Evolutionary conservation across 2,797 vertebrate species (phyloP).

Genomic region (Gymnothorax reevesii): DNA sequence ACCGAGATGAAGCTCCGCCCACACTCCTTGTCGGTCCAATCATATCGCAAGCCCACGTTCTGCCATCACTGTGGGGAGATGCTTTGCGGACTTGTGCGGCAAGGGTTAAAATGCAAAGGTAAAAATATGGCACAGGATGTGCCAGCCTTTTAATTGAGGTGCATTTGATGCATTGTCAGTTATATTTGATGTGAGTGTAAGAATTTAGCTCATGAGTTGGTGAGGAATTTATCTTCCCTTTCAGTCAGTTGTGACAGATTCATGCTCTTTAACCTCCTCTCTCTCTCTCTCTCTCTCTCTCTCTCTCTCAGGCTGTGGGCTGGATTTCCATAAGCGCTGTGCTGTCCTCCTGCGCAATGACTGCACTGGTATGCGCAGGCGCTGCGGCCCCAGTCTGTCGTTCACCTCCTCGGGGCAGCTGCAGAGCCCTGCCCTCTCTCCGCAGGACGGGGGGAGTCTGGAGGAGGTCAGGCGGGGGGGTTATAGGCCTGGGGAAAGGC

Average conservation of each 20-base stretch:
- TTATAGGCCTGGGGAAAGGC: not conserved
- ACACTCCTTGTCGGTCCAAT: slow-evolving; percentile 72
- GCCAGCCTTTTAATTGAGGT: not conserved
- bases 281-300: not conserved
- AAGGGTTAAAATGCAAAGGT: slow-evolving; percentile 77
- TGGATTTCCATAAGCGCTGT: slow-evolving; percentile 89
- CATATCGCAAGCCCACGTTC: slow-evolving; percentile 75
- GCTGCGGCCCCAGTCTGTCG: slow-evolving; percentile 75
- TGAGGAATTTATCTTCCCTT: too few relatives aligned
- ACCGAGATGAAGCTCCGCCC: slow-evolving; percentile 65
- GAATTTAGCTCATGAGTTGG: too few relatives aligned
- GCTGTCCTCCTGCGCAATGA: slow-evolving; percentile 78
- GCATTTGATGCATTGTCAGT: too few relatives aligned
- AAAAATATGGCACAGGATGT: not conserved
- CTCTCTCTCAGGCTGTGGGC: slow-evolving; percentile 75
- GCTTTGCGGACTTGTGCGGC: slow-evolving; percentile 75
- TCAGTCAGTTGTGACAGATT: too few relatives aligned
- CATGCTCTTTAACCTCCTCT: accelerated
- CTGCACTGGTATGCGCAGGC: slow-evolving; percentile 76
- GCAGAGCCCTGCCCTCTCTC: slow-evolving; percentile 58
- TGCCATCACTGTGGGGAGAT: slow-evolving; percentile 77
- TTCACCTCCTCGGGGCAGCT: slow-evolving; percentile 66
- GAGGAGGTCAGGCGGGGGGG: slow-evolving; percentile 62
- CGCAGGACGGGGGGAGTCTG: slow-evolving; percentile 68
- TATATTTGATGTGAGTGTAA: too few relatives aligned